Conservation (phyloP, 2,113 vertebrate species). For the Anolis sagrei region DNA sequence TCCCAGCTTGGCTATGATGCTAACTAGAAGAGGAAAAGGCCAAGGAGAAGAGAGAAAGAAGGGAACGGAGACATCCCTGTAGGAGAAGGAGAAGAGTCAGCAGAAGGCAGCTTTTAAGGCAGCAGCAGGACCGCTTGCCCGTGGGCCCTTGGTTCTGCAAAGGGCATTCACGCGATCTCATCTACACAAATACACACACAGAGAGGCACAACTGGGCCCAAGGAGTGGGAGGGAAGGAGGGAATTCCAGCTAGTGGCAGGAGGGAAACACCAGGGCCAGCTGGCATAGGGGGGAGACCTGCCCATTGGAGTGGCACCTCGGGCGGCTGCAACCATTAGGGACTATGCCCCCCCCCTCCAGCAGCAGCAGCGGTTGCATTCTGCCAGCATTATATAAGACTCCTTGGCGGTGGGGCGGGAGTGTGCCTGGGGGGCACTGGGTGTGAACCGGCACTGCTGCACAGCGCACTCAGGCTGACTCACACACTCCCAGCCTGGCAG, state of each 20-base stretch:
- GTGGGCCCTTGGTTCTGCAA: neutral
- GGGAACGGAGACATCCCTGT: too few species aligned
- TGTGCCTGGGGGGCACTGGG: conserved; percentile 31
- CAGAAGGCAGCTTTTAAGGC: neutral
- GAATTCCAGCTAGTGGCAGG: too few species aligned
- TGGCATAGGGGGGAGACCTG: neutral
- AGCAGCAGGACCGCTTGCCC: neutral
- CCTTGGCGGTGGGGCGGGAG: conserved; percentile 1
- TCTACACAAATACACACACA: neutral
- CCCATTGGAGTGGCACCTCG: too few species aligned
- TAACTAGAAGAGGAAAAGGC: too few species aligned
- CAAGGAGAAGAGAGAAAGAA: neutral
- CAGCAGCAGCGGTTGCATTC: neutral
- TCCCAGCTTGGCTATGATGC: neutral
- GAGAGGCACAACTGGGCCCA: neutral
- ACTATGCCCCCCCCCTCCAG: neutral
- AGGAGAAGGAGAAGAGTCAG: neutral
- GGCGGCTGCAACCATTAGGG: neutral
- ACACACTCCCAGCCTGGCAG: conserved; percentile 4
- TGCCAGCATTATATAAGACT: neutral
- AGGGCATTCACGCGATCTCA: neutral
- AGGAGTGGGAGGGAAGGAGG: too few species aligned
- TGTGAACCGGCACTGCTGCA: conserved; percentile 43
- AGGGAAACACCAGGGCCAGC: neutral
- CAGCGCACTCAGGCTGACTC: conserved; percentile 20